Base-by-base conservation (phyloP, 1,140 invertebrate genomes). In the Notospermus geniculatus region DNA sequence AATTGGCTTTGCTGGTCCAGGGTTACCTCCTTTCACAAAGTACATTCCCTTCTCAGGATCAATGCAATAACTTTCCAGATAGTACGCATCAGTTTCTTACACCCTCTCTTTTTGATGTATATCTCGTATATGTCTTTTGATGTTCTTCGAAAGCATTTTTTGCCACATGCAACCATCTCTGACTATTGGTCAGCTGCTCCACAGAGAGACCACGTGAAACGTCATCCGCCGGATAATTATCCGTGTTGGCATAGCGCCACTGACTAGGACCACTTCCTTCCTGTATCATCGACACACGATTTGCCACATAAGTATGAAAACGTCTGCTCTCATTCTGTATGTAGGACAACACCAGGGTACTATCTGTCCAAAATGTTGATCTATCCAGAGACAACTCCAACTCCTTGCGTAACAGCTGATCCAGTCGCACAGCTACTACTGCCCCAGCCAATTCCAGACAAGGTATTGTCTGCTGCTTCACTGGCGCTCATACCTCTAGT, bases 171-270 rank as follows among this genome's bases (percentile, higher is more conserved):
- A 30, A n/a, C 58, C 58, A 60, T 28, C 11, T 30, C 2, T 1
- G 2, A 19, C 27, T 36, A 4, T 28, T n/a, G 22, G 32, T 25
- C 4, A 60, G 11, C 23, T 60, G 28, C 5, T 53, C 9, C 17
- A 45, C 45, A 52, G 25, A 2, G 2, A 56, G 23, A 2, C 67
- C 67, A 23, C 67, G 46, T 15, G 67, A 66, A 17, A 59, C 64
- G 46, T 36, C n/a, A 25, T 69, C 67, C 2, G 64, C 67, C 36
- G 67, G 61, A 39, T 69, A 66, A 11, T 57, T 13, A 7, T 28
- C 28, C 7, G 43, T 32, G 1, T 50, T 28, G 0, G 64, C 54
- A 53, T 69, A 59, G 19, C 32, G 54, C 64, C 67, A 69, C 22
- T 62, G 57, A 7, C 28, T 39, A 2, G 54, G 45, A 17, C 15